Evolutionary conservation across 2,888 invertebrate species (phyloP).

Genomic region (Cosmopolites sordidus): DNA sequence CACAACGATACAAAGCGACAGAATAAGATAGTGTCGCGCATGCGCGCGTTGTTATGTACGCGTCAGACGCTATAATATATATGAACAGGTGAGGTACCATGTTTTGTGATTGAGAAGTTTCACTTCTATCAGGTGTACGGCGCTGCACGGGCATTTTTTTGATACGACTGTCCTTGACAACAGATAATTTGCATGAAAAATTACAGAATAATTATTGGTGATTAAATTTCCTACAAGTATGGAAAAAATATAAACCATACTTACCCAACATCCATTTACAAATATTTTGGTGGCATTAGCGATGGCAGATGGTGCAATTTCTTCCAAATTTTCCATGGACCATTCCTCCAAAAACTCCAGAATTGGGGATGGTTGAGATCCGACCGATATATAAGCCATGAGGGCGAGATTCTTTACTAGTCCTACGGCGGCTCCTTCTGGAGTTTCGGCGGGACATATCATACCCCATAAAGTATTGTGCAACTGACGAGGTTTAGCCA

Average conservation of each 20-base stretch:
- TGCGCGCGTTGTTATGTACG: too few relatives aligned
- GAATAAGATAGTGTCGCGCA: too few relatives aligned
- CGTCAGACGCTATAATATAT: too few relatives aligned
- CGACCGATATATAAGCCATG: conserved; percentile 99
- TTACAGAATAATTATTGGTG: background rate
- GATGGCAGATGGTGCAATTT: conserved; percentile 98
- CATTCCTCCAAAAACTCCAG: conserved; percentile 99
- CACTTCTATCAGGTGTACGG: too few relatives aligned
- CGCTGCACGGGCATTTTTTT: too few relatives aligned
- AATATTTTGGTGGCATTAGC: conserved; percentile 99
- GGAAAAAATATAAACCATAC: too few relatives aligned
- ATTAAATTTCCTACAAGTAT: background rate
- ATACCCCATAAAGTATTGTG: conserved; percentile 99
- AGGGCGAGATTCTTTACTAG: conserved; percentile 97
- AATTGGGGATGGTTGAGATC: conserved; percentile 98
- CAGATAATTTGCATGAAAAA: conserved; percentile 1
- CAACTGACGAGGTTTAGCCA: conserved; percentile 97
- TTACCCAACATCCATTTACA: conserved; percentile 97
- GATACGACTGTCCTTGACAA: too few relatives aligned
- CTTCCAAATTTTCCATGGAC: conserved; percentile 99
- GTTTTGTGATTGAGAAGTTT: too few relatives aligned
- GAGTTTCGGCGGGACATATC: conserved; percentile 99
- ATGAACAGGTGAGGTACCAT: too few relatives aligned
- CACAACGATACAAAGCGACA: too few relatives aligned
- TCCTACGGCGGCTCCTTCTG: conserved; percentile 95